Percentiles rank a stretch among this genome's conserved stretches.
phyloP scores from a whole-genome alignment of 2,888 invertebrate species.

The Tortrix viridana region DNA sequence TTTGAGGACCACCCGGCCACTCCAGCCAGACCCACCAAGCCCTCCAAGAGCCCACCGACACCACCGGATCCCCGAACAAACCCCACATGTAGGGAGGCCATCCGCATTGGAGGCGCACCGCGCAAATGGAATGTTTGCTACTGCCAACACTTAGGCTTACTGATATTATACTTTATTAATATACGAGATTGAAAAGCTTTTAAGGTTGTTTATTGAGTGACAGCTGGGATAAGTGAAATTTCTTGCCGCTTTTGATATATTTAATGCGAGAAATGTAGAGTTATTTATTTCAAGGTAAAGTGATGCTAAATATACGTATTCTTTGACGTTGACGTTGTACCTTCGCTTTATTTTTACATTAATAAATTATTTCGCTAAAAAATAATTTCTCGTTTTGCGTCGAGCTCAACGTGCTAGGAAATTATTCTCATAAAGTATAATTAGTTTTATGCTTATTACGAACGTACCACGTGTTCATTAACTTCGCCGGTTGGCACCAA shows the following conservation, averaged over 20 bases:
- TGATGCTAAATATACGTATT: neutral
- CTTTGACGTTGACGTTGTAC: too few relatives aligned
- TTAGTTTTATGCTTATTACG: too few relatives aligned
- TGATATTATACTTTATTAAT: slow-evolving; percentile 36
- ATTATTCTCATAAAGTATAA: neutral
- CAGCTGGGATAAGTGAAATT: slow-evolving; percentile 25
- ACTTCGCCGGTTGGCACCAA: too few relatives aligned
- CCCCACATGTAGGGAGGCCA: slow-evolving; percentile 21
- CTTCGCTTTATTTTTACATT: neutral
- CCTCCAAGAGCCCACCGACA: slow-evolving; percentile 24
- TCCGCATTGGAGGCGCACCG: slow-evolving; percentile 10
- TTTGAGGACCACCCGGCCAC: slow-evolving; percentile 49
- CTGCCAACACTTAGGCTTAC: slow-evolving; percentile 34
- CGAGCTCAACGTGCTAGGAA: neutral
- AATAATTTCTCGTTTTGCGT: neutral
- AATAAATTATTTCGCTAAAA: neutral
- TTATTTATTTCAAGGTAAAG: slow-evolving; percentile 2
- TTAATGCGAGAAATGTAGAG: slow-evolving; percentile 7
- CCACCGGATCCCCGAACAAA: slow-evolving; percentile 9
- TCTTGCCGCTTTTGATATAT: slow-evolving; percentile 21
- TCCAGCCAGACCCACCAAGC: slow-evolving; percentile 18
- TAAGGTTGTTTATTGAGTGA: slow-evolving; percentile 35
- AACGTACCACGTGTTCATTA: too few relatives aligned
- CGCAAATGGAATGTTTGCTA: slow-evolving; percentile 32
- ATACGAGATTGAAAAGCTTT: slow-evolving; percentile 35